Conservation (phyloP, 1,140 invertebrate genomes). For the Liolophura sinensis region DNA sequence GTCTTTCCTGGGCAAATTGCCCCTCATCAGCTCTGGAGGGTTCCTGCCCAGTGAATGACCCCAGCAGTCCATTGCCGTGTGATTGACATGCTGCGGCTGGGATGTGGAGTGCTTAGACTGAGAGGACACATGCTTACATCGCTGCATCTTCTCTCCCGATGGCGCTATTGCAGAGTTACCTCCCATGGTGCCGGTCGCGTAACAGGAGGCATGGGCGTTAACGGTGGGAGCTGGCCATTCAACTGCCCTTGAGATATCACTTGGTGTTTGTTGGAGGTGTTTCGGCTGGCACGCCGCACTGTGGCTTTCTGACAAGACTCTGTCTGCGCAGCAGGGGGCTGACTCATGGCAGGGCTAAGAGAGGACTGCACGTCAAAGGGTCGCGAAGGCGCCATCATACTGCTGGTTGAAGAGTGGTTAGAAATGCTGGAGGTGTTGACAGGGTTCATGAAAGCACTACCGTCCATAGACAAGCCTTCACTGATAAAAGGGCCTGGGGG, state of each 20-base stretch:
- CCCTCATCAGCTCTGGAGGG: no score
- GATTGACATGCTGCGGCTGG: no score
- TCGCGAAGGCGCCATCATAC: neutral
- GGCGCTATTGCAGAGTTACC: constrained; percentile 33
- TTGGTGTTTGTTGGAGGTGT: constrained; percentile 8
- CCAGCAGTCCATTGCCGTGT: no score
- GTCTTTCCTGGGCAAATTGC: no score
- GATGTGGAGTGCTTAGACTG: no score
- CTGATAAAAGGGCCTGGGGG: constrained; percentile 22
- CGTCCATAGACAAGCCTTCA: neutral
- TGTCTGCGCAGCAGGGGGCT: neutral
- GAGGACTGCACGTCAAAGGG: no score
- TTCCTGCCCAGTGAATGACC: no score
- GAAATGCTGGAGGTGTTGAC: constrained; percentile 1
- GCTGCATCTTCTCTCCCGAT: no score
- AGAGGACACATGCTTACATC: no score
- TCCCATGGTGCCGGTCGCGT: constrained; percentile 42
- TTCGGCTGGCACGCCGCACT: neutral
- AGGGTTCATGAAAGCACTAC: neutral
- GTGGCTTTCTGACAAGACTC: neutral
- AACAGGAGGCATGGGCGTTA: constrained; percentile 33
- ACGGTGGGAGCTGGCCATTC: neutral
- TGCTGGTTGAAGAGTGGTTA: constrained; percentile 4
- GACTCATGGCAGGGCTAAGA: no score
- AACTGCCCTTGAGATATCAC: constrained; percentile 24